These are phyloP conservation scores for Nephrocerus scutellatus DNA, from an alignment of 2,888 invertebrate genomes.

Conservation along the genomic window DNA sequence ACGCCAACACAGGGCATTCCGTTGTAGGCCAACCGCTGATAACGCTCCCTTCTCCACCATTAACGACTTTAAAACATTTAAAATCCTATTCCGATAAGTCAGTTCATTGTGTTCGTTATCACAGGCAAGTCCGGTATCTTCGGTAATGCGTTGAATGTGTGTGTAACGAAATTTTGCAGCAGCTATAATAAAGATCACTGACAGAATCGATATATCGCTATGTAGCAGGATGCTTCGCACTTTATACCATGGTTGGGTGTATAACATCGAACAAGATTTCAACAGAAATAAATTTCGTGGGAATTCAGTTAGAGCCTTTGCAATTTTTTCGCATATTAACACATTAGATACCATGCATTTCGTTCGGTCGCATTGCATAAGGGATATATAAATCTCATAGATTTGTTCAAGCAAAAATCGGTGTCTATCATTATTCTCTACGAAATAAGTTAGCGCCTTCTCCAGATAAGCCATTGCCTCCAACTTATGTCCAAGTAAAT, in stretches of 20 bases:
- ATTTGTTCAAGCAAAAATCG: conserved; percentile 46
- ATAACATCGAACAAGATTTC: conserved; percentile 45
- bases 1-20: conserved; percentile 55
- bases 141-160: conserved; percentile 6
- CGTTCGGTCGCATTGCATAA: conserved; percentile 27
- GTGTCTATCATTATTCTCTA: conserved; percentile 25
- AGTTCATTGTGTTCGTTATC: conserved; percentile 25
- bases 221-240: conserved; percentile 46
- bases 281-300: conserved; percentile 56
- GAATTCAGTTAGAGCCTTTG: conserved; percentile 48
- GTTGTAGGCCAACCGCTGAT: conserved; percentile 31
- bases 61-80: conserved; percentile 34
- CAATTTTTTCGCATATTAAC: conserved; percentile 45
- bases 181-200: conserved; percentile 49
- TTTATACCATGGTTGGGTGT: conserved; percentile 52
- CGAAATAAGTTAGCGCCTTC: conserved; percentile 26
- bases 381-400: conserved; percentile 44
- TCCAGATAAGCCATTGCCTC: conserved; percentile 31
- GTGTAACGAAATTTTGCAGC: conserved; percentile 40
- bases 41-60: conserved; percentile 22
- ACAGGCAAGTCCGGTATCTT: conserved; percentile 4
- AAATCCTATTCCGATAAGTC: conserved; percentile 35
- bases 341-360: conserved; percentile 41
- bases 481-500: conserved; percentile 24
- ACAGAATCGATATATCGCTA: conserved; percentile 47